Base-by-base conservation (phyloP, 1,140 invertebrate genomes). In the Mesaphorura yosii region DNA sequence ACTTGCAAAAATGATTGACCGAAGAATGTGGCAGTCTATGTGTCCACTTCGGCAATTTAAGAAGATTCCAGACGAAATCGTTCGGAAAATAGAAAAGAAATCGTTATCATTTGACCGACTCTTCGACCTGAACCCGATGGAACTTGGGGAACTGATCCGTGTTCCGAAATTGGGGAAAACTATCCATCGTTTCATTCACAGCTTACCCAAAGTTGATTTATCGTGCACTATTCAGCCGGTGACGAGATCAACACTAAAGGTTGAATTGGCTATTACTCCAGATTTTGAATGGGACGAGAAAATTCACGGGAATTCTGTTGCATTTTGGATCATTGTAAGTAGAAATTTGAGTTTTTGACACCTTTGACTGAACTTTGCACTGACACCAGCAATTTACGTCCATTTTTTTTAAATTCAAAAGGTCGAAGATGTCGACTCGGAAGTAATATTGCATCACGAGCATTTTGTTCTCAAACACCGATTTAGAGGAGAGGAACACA, bases 201-300 rank as follows among this genome's bases (percentile, higher is more conserved):
- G 95, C 69, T 94, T 98, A 65, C 93, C 94, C 0, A 94, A 94
- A 70, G 66, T 98, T 28, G 90, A 95, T 65, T 70, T 98, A 0
- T 83, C 89, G 0, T 94, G 91, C 0, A 92, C 96, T 65, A 93
- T 98, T 62, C 92, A 98, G 68, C 96, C 96, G 0, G 94, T 99
- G 40, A 99, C 95, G 0, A 73, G 94, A 51, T 90, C 91, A 7
- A 96, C 92, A 0, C 68, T 98, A 0, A 74, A 88, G 51, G 90
- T 99, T 1, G 94, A 98, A 70, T 72, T 99, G 1, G 97, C 92
- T 1, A 92, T 99, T n/a, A 95, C 91, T 0, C 93, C 96, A 0
- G 94, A 99, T 71, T 99, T 98, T 70, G 88, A 96, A 65, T 99
- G 96, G 95, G 94, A 98, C 63, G 92, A 97, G 55, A 95, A 96